Conservation (phyloP, 1,140 invertebrate genomes). For the Ruditapes philippinarum region DNA sequence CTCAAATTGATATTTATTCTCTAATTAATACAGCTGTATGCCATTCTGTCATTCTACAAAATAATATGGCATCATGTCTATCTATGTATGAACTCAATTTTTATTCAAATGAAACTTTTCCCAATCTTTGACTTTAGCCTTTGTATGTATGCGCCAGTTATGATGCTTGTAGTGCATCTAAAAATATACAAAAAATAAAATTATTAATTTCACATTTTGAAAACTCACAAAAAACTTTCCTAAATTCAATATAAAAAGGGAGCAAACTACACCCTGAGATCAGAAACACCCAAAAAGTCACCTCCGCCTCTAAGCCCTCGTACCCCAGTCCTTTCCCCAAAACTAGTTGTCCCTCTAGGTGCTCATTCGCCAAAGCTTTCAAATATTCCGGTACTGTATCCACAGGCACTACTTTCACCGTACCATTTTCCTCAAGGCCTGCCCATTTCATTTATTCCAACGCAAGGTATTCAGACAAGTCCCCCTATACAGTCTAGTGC, state of each 20-base stretch:
- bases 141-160: slow-evolving; percentile 28
- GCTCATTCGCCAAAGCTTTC: slow-evolving; percentile 45
- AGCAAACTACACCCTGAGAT: slow-evolving; percentile 11
- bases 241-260: slow-evolving; percentile 15
- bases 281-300: slow-evolving; percentile 48
- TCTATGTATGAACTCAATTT: too few species aligned
- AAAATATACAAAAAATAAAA: not conserved
- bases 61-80: too few species aligned
- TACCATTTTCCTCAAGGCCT: slow-evolving; percentile 44
- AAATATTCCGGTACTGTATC: slow-evolving; percentile 66
- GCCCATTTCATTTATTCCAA: slow-evolving; percentile 65
- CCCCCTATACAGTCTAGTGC: not conserved
- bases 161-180: slow-evolving; percentile 13
- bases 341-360: slow-evolving; percentile 24
- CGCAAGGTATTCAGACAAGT: slow-evolving; percentile 16
- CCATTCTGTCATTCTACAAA: too few species aligned
- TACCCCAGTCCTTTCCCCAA: slow-evolving; percentile 30
- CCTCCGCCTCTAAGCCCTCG: slow-evolving; percentile 42
- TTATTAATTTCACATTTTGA: too few species aligned
- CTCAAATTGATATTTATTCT: too few species aligned
- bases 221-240: too few species aligned
- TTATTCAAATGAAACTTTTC: too few species aligned
- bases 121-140: slow-evolving; percentile 15
- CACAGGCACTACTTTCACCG: slow-evolving; percentile 34
- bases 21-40: too few species aligned